Evolutionary conservation across 2,113 vertebrate genomes (phyloP).

Genomic region (Leptodactylus fuscus): DNA sequence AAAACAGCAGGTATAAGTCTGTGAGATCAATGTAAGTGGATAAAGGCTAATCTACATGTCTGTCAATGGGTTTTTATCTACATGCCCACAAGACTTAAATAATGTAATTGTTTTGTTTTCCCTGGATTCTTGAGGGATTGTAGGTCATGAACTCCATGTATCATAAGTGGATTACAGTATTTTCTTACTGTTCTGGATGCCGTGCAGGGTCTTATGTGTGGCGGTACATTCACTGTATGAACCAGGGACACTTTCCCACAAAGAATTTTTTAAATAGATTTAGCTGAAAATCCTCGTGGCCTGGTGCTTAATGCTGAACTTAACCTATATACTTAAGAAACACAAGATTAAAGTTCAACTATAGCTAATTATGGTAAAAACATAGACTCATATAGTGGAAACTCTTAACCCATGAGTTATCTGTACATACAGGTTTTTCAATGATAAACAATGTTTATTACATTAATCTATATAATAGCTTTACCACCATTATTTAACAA

Average conservation of each 20-base stretch:
- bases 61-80: constrained; percentile 38
- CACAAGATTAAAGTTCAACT: too few relatives aligned
- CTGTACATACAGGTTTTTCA: too few relatives aligned
- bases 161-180: constrained; percentile 33
- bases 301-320: too few relatives aligned
- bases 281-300: too few relatives aligned
- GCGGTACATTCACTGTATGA: neutral
- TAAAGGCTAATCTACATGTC: constrained; percentile 48
- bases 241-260: neutral
- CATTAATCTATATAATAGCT: too few relatives aligned
- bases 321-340: too few relatives aligned
- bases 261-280: neutral
- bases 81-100: constrained; percentile 37
- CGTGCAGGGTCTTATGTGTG: neutral
- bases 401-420: too few relatives aligned
- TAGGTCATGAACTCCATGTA: constrained; percentile 33
- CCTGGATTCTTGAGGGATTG: constrained; percentile 24
- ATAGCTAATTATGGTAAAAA: too few relatives aligned
- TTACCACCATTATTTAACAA: too few relatives aligned
- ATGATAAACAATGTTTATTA: too few relatives aligned
- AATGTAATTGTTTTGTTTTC: constrained; percentile 32
- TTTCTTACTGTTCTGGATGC: neutral
- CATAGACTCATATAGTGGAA: too few relatives aligned
- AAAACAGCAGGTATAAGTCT: constrained; percentile 41
- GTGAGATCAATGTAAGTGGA: constrained; percentile 46